These are phyloP conservation scores for Tursiops truncatus DNA, from an alignment of 2,113 vertebrate species.

Conservation along the genomic window DNA sequence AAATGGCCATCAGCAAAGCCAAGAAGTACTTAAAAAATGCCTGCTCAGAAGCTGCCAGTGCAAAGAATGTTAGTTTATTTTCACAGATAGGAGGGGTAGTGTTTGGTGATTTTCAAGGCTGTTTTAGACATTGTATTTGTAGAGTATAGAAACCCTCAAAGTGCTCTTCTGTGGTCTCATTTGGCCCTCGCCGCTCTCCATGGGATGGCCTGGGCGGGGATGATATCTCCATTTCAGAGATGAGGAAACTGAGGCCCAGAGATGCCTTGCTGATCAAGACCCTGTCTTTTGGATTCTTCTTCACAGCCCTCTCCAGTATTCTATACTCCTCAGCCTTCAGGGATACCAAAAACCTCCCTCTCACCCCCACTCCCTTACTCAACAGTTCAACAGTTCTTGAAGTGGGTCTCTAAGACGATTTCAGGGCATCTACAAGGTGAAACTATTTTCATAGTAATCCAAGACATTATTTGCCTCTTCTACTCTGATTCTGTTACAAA, in stretches of 20 bases:
- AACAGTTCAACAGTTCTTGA: background rate
- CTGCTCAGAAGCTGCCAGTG: background rate
- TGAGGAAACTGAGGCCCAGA: background rate
- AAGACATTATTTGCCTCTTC: background rate
- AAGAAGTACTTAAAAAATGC: background rate
- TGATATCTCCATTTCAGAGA: background rate
- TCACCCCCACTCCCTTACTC: background rate
- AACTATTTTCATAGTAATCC: background rate
- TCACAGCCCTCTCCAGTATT: background rate
- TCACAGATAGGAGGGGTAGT: background rate
- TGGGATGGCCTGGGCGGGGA: background rate
- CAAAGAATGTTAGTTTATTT: background rate
- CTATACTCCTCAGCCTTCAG: background rate
- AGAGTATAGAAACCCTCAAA: background rate
- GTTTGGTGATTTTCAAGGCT: background rate
- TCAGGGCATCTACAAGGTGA: background rate
- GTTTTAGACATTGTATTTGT: background rate
- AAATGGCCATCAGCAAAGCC: background rate
- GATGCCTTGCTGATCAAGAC: background rate
- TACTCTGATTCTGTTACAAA: background rate
- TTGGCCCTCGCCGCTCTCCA: background rate
- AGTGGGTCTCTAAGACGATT: background rate
- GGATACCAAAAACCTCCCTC: background rate
- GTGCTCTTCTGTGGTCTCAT: background rate
- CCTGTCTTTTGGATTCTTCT: background rate